These are phyloP conservation scores for Hylia prasina DNA, from an alignment of 2,113 vertebrate species.

Conservation along the genomic window DNA sequence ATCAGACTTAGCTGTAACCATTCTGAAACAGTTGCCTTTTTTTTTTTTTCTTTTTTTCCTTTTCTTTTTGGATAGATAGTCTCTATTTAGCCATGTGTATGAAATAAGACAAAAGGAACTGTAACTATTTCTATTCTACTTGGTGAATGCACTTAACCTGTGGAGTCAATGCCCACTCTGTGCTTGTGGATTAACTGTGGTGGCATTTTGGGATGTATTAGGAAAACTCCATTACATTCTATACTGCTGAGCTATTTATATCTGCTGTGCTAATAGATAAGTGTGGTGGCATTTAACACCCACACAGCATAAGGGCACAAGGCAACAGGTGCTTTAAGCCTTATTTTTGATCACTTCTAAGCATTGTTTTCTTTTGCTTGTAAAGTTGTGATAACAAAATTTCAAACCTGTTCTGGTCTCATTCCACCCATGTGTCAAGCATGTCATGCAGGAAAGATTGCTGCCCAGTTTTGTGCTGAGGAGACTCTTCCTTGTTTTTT, in stretches of 20 bases:
- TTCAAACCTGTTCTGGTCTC: background rate
- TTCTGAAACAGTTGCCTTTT: background rate
- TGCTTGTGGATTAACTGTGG: background rate
- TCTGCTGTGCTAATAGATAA: background rate
- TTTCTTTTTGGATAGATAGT: background rate
- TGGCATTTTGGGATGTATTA: background rate
- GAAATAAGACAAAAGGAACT: background rate
- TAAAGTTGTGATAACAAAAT: background rate
- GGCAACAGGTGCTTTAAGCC: background rate
- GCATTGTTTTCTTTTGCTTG: background rate
- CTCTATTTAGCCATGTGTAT: background rate
- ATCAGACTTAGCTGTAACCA: background rate
- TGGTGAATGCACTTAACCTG: background rate
- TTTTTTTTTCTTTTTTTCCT: background rate
- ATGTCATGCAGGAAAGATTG: background rate
- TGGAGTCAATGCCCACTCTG: background rate
- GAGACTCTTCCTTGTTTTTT: background rate
- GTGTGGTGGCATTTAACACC: background rate
- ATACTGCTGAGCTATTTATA: background rate
- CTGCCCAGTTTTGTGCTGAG: background rate
- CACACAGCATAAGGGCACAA: background rate
- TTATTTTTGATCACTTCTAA: background rate
- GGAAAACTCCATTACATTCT: background rate
- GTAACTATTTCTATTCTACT: background rate
- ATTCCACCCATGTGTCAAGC: background rate